A percentile compares a stretch with the other conserved stretches of the same genome.
phyloP scores from a whole-genome alignment of 2,797 vertebrate species.

The Pachyuromys duprasi region DNA sequence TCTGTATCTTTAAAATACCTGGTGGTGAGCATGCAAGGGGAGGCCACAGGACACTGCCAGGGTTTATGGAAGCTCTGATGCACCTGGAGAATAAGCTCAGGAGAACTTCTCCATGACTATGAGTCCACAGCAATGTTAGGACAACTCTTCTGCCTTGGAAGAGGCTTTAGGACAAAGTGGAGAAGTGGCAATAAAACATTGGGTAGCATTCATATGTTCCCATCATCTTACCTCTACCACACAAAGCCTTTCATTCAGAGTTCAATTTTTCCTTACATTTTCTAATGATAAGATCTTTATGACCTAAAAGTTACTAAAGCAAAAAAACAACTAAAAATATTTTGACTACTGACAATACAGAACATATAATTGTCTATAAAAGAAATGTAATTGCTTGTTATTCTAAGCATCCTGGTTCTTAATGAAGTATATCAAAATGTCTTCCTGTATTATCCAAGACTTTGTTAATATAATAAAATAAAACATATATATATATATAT shows the following conservation, averaged over 20 bases:
- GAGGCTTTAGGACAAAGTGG: background rate
- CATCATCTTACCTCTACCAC: background rate
- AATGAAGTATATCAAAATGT: slow-evolving; percentile 3
- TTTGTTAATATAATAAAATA: slow-evolving; percentile 22
- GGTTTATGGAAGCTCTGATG: rapidly evolving
- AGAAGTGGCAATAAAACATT: background rate
- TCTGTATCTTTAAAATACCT: background rate
- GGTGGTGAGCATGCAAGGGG: background rate
- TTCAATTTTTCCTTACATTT: background rate
- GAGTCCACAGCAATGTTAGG: rapidly evolving
- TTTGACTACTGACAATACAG: background rate
- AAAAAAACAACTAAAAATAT: background rate
- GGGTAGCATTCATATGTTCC: too few species aligned
- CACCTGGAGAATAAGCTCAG: too few species aligned
- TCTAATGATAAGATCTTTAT: background rate
- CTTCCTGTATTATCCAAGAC: background rate
- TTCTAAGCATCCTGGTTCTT: background rate
- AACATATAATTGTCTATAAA: background rate
- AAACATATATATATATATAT: too few species aligned
- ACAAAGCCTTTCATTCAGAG: background rate
- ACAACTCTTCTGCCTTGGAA: background rate
- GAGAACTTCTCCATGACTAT: rapidly evolving
- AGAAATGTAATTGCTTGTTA: background rate
- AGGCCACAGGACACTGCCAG: rapidly evolving
- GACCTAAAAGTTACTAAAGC: background rate